These are phyloP conservation scores for Andinoacara biseriatus DNA, from an alignment of 2,113 vertebrate species.

Conservation along the genomic window DNA sequence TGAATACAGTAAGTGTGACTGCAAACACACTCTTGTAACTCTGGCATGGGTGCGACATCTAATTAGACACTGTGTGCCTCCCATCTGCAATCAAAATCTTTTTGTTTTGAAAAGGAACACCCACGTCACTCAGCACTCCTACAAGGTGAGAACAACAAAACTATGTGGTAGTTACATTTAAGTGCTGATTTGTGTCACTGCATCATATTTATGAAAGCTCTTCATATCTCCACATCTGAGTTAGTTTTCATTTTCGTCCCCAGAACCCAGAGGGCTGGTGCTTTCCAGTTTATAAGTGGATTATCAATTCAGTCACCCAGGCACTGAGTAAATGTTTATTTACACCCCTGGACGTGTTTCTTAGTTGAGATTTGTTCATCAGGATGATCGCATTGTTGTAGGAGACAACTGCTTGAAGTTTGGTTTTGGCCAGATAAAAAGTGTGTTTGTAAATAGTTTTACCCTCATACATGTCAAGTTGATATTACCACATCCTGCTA, in stretches of 20 bases:
- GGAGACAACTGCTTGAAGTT: background rate
- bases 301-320: slow-evolving; percentile 70
- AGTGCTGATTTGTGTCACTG: background rate
- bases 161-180: background rate
- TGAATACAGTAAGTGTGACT: slow-evolving; percentile 72
- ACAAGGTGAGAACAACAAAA: slow-evolving; percentile 61
- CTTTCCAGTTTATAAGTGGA: slow-evolving; percentile 66
- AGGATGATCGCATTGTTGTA: background rate
- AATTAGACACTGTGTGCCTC: background rate
- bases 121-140: slow-evolving; percentile 60
- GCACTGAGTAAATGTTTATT: slow-evolving; percentile 37
- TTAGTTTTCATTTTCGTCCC: slow-evolving; percentile 12
- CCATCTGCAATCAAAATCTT: background rate
- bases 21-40: background rate
- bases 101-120: slow-evolving; percentile 72
- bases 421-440: background rate
- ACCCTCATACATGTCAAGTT: background rate
- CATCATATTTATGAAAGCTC: background rate
- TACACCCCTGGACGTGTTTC: background rate
- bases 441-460: background rate
- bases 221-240: background rate
- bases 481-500: slow-evolving; percentile 1
- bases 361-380: background rate
- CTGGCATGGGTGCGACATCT: background rate
- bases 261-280: slow-evolving; percentile 71